A percentile compares a stretch with the other conserved stretches of the same genome.
phyloP scores from a whole-genome alignment of 2,888 invertebrate genomes.

The Tanypteryx hageni region DNA sequence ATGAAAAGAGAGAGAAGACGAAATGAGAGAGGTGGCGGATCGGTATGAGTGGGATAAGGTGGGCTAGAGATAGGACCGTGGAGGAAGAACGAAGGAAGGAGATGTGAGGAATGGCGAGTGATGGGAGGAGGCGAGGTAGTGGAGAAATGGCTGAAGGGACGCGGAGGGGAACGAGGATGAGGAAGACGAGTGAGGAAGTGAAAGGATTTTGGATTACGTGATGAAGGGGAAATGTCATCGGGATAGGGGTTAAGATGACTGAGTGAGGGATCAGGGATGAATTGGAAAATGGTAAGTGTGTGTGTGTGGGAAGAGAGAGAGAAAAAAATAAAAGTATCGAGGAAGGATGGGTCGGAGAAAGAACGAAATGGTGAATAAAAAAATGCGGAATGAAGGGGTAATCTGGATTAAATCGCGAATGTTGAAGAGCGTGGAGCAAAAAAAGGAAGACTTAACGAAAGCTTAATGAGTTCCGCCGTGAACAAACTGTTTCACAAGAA shows the following conservation, averaged over 20 bases:
- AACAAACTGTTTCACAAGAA: background rate
- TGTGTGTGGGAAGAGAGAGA: background rate
- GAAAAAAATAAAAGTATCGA: slow-evolving; percentile 12
- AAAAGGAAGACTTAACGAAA: background rate
- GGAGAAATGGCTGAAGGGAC: background rate
- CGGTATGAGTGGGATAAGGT: background rate
- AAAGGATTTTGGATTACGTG: slow-evolving; percentile 44
- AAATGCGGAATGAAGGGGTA: background rate
- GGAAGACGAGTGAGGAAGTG: background rate
- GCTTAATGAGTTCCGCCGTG: slow-evolving; percentile 12
- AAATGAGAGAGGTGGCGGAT: background rate
- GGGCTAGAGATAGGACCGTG: background rate
- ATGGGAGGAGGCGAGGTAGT: background rate
- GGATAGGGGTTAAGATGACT: slow-evolving; percentile 47
- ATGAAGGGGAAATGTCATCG: slow-evolving; percentile 36
- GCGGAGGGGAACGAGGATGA: background rate
- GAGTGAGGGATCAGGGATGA: slow-evolving; percentile 33
- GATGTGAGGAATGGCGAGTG: background rate
- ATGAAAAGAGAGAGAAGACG: background rate
- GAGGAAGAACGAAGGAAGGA: background rate
- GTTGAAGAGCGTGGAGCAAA: background rate
- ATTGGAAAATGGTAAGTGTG: slow-evolving; percentile 40
- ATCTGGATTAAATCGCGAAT: slow-evolving; percentile 8
- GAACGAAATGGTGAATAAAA: background rate
- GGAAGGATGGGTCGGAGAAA: background rate